Evolutionary conservation across 64 coral and sea anemone species (phyloP).

Genomic region (Montipora efflorescens): DNA sequence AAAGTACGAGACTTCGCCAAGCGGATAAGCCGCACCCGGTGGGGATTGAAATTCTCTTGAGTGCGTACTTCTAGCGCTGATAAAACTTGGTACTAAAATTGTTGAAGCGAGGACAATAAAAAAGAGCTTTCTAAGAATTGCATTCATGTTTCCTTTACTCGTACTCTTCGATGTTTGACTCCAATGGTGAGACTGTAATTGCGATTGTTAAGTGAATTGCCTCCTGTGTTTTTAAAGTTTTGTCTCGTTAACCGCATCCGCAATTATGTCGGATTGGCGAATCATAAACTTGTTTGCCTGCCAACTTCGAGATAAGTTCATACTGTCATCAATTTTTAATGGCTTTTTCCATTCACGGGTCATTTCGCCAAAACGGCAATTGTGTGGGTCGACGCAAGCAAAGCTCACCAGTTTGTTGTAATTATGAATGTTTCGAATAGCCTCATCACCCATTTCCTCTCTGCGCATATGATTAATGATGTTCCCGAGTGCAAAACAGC

Average conservation of each 20-base stretch:
- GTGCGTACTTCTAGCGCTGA: not conserved
- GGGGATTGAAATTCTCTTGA: not conserved
- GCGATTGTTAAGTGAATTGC: not conserved
- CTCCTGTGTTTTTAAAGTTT: not conserved
- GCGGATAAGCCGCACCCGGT: not conserved
- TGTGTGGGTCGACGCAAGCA: too few species aligned
- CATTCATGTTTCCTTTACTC: not conserved
- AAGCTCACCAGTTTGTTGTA: too few species aligned
- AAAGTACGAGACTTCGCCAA: not conserved
- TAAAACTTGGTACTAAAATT: not conserved
- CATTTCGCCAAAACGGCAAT: too few species aligned
- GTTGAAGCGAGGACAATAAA: not conserved
- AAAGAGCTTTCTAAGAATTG: not conserved
- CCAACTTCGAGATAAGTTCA: too few species aligned
- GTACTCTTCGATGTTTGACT: not conserved
- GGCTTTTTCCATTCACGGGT: too few species aligned
- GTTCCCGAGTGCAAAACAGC: too few species aligned
- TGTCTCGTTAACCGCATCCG: not conserved
- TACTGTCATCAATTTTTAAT: too few species aligned
- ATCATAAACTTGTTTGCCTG: not conserved
- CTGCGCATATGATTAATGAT: too few species aligned
- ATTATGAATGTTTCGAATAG: too few species aligned
- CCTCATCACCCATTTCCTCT: too few species aligned
- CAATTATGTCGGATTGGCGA: not conserved
- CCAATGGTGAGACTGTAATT: not conserved